Percentiles rank a stretch among this genome's conserved stretches.
Evolutionary conservation across 1,140 invertebrate genomes (phyloP).

Genomic region (Drosophila novamexicana): DNA sequence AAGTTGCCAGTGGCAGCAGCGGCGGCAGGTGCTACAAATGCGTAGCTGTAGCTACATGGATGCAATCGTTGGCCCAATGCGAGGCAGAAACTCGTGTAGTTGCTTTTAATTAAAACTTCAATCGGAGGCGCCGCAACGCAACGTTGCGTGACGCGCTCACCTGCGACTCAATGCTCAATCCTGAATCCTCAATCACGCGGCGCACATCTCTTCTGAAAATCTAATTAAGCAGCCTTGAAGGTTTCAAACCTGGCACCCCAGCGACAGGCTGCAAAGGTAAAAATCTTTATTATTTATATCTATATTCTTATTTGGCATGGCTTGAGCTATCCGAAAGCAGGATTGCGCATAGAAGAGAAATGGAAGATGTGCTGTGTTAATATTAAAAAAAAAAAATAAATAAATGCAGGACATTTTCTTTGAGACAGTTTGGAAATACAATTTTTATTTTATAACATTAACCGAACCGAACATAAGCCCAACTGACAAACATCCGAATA

Average conservation of each 20-base stretch:
- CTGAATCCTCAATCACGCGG: constrained; percentile 59
- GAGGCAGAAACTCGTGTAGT: constrained; percentile 27
- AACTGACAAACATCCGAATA: too few species aligned
- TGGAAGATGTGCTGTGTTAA: too few species aligned
- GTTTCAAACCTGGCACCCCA: background rate
- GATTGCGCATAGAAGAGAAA: too few species aligned
- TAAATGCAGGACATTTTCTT: too few species aligned
- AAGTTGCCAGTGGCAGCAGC: constrained; percentile 28
- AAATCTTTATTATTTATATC: background rate
- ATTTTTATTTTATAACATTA: too few species aligned
- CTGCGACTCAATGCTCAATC: constrained; percentile 59
- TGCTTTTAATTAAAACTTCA: constrained; percentile 77
- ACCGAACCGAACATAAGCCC: too few species aligned
- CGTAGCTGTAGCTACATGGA: constrained; percentile 2
- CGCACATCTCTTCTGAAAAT: constrained; percentile 68
- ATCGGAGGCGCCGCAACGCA: constrained; percentile 24
- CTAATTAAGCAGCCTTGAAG: constrained; percentile 69
- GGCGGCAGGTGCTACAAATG: constrained; percentile 60
- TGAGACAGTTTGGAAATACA: too few species aligned
- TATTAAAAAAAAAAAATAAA: too few species aligned
- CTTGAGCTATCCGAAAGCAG: too few species aligned
- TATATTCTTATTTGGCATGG: background rate
- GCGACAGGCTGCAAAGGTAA: background rate
- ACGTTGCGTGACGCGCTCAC: constrained; percentile 26
- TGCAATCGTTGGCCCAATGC: constrained; percentile 49